Evolutionary conservation across 2,113 vertebrate species (phyloP).

Genomic region (Australoheros scitulus): DNA sequence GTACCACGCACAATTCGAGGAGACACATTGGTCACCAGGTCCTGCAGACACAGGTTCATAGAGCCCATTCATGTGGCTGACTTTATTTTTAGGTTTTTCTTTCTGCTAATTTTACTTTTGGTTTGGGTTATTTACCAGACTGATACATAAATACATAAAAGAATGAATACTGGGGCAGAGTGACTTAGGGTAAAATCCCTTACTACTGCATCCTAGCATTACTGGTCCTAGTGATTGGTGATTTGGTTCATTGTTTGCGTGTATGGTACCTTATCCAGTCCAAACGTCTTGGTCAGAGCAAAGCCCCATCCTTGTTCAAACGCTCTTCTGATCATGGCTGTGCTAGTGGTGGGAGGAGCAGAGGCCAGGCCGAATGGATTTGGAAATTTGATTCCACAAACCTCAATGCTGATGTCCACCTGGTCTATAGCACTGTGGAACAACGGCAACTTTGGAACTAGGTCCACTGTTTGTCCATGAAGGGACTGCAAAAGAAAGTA

Average conservation of each 20-base stretch:
- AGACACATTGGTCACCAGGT: conserved; percentile 94
- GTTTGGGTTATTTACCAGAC: background rate
- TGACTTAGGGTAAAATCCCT: background rate
- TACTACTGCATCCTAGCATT: background rate
- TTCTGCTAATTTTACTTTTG: background rate
- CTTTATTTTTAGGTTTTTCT: background rate
- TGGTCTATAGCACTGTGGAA: conserved; percentile 88
- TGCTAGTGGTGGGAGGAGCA: conserved; percentile 89
- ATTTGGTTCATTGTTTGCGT: background rate
- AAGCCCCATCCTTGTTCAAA: conserved; percentile 94
- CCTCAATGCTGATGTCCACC: conserved; percentile 89
- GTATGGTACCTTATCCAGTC: conserved; percentile 86
- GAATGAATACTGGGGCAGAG: too few species aligned
- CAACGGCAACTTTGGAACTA: conserved; percentile 83
- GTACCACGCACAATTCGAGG: conserved; percentile 92
- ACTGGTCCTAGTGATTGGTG: background rate
- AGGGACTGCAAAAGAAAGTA: conserved; percentile 75
- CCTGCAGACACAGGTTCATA: conserved; percentile 74
- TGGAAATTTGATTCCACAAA: conserved; percentile 87
- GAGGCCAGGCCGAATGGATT: conserved; percentile 95
- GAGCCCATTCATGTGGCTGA: background rate
- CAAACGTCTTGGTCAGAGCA: conserved; percentile 93
- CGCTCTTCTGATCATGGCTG: conserved; percentile 92
- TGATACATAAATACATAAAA: background rate
- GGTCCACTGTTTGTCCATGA: conserved; percentile 76